Conservation (phyloP, 2,797 vertebrate species). For the Alauda arvensis region DNA sequence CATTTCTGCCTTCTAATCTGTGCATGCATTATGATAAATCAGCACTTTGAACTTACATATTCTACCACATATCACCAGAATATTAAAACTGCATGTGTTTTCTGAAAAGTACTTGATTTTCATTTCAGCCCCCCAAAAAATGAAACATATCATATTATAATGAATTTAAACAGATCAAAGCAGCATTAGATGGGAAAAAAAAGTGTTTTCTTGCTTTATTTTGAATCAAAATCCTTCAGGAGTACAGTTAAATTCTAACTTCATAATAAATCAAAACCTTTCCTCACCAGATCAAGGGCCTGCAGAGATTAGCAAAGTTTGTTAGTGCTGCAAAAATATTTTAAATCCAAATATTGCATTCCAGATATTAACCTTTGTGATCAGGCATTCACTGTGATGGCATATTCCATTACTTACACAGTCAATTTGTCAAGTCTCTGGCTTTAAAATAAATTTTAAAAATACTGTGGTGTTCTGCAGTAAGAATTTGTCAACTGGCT, state of each 20-base stretch:
- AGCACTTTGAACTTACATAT: neutral
- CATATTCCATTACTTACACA: conserved; percentile 54
- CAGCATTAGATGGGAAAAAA: neutral
- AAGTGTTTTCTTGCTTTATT: neutral
- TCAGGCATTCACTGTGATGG: conserved; percentile 53
- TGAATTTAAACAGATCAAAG: neutral
- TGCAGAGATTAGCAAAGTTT: conserved; percentile 54
- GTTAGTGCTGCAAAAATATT: conserved; percentile 61
- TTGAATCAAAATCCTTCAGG: conserved; percentile 9
- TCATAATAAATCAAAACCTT: conserved; percentile 33
- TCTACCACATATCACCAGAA: neutral
- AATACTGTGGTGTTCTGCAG: conserved; percentile 52
- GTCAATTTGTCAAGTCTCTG: conserved; percentile 38
- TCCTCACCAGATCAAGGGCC: conserved; percentile 42
- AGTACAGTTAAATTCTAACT: conserved; percentile 40
- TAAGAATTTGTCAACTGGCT: conserved; percentile 51
- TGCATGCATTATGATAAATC: neutral
- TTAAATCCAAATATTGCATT: conserved; percentile 64
- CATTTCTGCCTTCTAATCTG: neutral
- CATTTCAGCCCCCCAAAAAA: neutral
- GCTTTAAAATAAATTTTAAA: neutral
- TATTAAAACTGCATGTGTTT: neutral
- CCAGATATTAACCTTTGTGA: conserved; percentile 56
- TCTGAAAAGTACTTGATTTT: neutral
- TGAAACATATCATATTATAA: neutral